phyloP scores from a whole-genome alignment of 2,888 invertebrate species.

The Brenthis daphne region DNA sequence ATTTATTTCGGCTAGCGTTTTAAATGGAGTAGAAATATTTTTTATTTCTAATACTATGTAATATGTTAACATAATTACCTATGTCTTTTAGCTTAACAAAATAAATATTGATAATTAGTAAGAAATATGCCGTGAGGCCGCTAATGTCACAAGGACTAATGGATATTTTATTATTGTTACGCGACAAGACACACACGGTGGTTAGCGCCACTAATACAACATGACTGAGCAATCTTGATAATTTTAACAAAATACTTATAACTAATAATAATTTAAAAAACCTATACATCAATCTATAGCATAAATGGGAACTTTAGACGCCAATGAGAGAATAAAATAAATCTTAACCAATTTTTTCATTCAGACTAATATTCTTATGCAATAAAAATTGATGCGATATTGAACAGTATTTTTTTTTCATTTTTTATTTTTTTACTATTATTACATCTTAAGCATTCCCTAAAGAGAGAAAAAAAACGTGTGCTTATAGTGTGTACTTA shows the following conservation, averaged over 20 bases:
- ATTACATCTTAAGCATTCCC: too few species aligned
- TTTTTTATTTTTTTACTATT: too few species aligned
- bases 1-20: too few species aligned
- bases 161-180: slow-evolving; percentile 81
- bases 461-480: too few species aligned
- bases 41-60: neutral
- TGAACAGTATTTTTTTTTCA: neutral
- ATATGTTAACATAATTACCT: slow-evolving; percentile 19
- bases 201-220: slow-evolving; percentile 67
- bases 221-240: slow-evolving; percentile 49
- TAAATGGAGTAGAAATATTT: too few species aligned
- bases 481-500: too few species aligned
- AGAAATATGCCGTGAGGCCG: slow-evolving; percentile 22
- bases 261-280: too few species aligned
- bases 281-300: too few species aligned
- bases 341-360: too few species aligned
- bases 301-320: too few species aligned
- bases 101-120: slow-evolving; percentile 29
- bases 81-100: slow-evolving; percentile 30
- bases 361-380: too few species aligned
- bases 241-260: slow-evolving; percentile 37
- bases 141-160: slow-evolving; percentile 74
- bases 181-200: slow-evolving; percentile 77
- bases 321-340: too few species aligned
- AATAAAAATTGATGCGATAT: neutral